Base-by-base conservation (phyloP, 2,888 invertebrate genomes). In the Congeria kusceri region DNA sequence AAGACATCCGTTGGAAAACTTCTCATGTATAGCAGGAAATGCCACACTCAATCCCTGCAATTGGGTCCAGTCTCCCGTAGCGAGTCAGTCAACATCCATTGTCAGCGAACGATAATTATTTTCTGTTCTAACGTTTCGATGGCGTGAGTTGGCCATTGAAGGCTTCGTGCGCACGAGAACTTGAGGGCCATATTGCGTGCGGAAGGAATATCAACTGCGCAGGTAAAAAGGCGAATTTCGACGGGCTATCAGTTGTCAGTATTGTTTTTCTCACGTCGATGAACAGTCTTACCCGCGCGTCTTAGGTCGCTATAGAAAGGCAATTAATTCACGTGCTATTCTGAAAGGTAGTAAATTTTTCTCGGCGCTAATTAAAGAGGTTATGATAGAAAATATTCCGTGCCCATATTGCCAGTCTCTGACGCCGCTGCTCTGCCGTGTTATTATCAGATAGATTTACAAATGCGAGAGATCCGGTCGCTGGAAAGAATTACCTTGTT, bases 281-380 rank as follows among this genome's bases (percentile, higher is more conserved):
- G 64, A 59, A 39, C 27, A 53, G 63, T 57, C 57, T 39, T 39
- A 39, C 39, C 20, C 75, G 58, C 18, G 63, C 29, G n/a, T 57
- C 69, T 69, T 64, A 69, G 47, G 59, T 75, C 69, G 25, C 57
- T 58, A 28, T 18, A 71, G 57, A 32, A 9, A 56, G 63, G 47
- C 71, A 72, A 72, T 78, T 74, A 66, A 74, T 67, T 73, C 74
- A 74, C 78, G 78, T 79, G 70, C 64, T 49, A 32, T 18, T 20
- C 29, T 70, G 78, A 79, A 79, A 79, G 74, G 78, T 79, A 79
- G 78, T 79, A 74, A 79, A 80, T 80, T 76, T 71, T 80, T 72
- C 75, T 44, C 39, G 59, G 44, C 56, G 64, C 68, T 80, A 59
- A 80, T 80, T 80, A 80, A 69, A 80, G 80, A 80, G 75, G 67